Conservation (phyloP, 1,140 invertebrate species). For the Leptopilina clavipes region DNA sequence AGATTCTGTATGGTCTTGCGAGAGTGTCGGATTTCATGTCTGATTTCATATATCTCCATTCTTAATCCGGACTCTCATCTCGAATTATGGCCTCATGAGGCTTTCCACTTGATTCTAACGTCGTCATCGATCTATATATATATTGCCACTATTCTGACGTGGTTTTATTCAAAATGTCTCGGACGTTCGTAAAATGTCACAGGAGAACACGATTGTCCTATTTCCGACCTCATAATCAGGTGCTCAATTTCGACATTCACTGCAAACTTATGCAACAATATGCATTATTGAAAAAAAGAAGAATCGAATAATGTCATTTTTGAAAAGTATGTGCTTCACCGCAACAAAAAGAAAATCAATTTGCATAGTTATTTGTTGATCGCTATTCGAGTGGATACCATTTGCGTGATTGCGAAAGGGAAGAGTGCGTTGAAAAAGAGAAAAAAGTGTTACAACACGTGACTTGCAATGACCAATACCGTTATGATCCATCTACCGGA, state of each 20-base stretch:
- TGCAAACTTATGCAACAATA: no score
- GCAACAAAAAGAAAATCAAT: conserved; percentile 3
- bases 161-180: background rate
- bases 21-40: conserved; percentile 21
- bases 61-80: conserved; percentile 23
- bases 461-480: conserved; percentile 27
- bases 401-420: conserved; percentile 29
- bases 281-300: no score
- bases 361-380: conserved; percentile 17
- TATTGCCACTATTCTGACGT: conserved; percentile 12
- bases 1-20: conserved; percentile 2
- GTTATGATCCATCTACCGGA: conserved; percentile 30
- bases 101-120: conserved; percentile 24
- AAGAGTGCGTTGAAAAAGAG: background rate
- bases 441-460: conserved; percentile 32
- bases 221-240: background rate
- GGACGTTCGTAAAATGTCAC: conserved; percentile 7
- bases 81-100: conserved; percentile 22
- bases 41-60: conserved; percentile 24
- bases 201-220: conserved; percentile 10
- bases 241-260: no score
- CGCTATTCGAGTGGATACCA: background rate
- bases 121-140: conserved; percentile 27
- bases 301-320: no score
- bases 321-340: background rate